Conservation (phyloP, 2,113 vertebrate species). For the Podocnemis expansa region DNA sequence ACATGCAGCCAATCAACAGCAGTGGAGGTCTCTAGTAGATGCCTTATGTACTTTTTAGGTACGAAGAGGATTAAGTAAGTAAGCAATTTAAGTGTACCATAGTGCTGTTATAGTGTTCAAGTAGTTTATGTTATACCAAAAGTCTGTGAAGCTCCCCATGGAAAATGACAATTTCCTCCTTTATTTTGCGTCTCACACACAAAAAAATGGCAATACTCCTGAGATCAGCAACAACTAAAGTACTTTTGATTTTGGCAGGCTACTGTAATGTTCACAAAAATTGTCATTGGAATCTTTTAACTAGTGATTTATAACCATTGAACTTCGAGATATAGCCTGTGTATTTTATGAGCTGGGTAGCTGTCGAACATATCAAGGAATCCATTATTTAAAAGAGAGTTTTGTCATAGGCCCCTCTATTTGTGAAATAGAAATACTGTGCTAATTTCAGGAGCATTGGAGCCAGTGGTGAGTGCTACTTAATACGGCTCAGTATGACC, state of each 20-base stretch:
- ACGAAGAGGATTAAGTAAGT: too few relatives aligned
- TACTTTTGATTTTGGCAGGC: not conserved
- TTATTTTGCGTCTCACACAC: not conserved
- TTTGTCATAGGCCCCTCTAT: not conserved
- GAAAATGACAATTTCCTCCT: not conserved
- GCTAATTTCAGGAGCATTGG: not conserved
- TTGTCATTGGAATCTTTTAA: not conserved
- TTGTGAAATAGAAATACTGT: not conserved
- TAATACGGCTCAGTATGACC: not conserved
- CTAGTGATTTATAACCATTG: not conserved
- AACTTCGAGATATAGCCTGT: rapidly evolving
- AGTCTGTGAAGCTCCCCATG: not conserved
- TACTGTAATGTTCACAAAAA: not conserved
- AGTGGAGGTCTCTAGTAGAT: too few relatives aligned
- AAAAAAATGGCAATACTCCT: not conserved
- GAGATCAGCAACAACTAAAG: not conserved
- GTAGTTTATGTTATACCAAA: not conserved
- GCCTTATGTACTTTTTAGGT: too few relatives aligned
- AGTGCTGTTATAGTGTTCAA: not conserved
- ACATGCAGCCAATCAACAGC: too few relatives aligned
- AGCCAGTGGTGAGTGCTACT: not conserved
- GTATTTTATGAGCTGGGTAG: not conserved
- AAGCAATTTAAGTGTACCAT: not conserved
- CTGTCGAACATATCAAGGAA: rapidly evolving
- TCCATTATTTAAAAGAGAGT: not conserved